Percentiles rank a stretch among this genome's conserved stretches.
Evolutionary conservation across 2,113 vertebrate genomes (phyloP).

Genomic region (Plestiodon gilberti): DNA sequence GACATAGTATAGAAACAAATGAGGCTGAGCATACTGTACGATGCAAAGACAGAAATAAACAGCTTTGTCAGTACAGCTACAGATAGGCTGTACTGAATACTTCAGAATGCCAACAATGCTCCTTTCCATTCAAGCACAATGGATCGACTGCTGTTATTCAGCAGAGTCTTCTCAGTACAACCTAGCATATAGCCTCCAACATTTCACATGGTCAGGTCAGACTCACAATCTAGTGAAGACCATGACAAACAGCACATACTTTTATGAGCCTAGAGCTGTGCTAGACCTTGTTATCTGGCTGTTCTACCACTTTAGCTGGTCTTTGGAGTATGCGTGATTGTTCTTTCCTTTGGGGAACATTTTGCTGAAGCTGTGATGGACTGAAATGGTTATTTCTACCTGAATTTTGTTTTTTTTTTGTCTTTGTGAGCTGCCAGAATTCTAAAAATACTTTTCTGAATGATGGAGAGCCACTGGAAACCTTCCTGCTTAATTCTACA

Average conservation of each 20-base stretch:
- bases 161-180: not conserved
- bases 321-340: not conserved
- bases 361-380: not conserved
- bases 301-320: not conserved
- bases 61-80: too few relatives aligned
- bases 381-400: slow-evolving; percentile 14
- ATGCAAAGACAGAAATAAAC: not conserved
- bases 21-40: not conserved
- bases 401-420: not conserved
- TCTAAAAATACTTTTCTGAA: not conserved
- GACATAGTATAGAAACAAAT: not conserved
- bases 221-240: not conserved
- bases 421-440: not conserved
- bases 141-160: not conserved
- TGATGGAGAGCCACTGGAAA: not conserved
- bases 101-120: not conserved
- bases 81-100: not conserved
- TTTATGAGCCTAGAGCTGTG: not conserved
- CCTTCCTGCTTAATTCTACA: not conserved
- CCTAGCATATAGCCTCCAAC: not conserved
- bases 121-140: not conserved
- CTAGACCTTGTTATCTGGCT: not conserved
- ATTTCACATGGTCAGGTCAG: too few relatives aligned
- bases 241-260: not conserved
- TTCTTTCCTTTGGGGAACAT: not conserved